These are phyloP conservation scores for Cheilosia grossa DNA, from an alignment of 2,888 invertebrate genomes.

Conservation along the genomic window DNA sequence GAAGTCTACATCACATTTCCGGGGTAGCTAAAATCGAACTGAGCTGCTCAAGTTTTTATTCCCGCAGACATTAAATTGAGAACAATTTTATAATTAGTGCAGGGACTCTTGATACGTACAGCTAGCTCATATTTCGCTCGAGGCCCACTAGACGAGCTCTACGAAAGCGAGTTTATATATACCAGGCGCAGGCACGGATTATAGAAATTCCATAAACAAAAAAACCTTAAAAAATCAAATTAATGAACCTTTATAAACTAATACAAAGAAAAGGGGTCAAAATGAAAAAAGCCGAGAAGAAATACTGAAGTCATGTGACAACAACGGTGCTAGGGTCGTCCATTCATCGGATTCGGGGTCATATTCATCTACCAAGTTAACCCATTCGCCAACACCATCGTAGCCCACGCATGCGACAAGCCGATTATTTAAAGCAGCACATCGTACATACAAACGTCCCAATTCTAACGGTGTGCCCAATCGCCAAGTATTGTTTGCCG, in stretches of 20 bases:
- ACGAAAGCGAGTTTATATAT: no score
- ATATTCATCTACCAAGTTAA: conserved; percentile 37
- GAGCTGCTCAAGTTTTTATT: no score
- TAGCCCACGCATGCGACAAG: conserved; percentile 39
- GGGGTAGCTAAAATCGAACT: no score
- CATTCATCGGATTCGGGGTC: conserved; percentile 28
- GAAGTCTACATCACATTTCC: no score
- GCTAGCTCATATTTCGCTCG: no score
- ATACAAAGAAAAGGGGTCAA: neutral
- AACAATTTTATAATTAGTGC: no score
- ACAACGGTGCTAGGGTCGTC: conserved; percentile 2
- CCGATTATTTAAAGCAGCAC: conserved; percentile 30
- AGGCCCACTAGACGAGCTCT: no score
- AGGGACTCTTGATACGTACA: no score
- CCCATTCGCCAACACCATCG: conserved; percentile 11
- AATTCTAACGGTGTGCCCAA: conserved; percentile 8
- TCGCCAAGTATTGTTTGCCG: conserved; percentile 26
- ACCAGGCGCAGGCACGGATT: no score
- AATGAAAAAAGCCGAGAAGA: conserved; percentile 3
- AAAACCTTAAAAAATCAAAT: neutral
- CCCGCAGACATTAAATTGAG: no score
- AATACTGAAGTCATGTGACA: conserved; percentile 31
- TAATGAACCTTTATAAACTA: neutral
- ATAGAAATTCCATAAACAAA: neutral
- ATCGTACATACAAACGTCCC: conserved; percentile 30